A percentile compares a stretch with the other conserved stretches of the same genome.
These are phyloP conservation scores for Dreissena polymorpha DNA, from an alignment of 1,140 invertebrate genomes.

Conservation along the genomic window DNA sequence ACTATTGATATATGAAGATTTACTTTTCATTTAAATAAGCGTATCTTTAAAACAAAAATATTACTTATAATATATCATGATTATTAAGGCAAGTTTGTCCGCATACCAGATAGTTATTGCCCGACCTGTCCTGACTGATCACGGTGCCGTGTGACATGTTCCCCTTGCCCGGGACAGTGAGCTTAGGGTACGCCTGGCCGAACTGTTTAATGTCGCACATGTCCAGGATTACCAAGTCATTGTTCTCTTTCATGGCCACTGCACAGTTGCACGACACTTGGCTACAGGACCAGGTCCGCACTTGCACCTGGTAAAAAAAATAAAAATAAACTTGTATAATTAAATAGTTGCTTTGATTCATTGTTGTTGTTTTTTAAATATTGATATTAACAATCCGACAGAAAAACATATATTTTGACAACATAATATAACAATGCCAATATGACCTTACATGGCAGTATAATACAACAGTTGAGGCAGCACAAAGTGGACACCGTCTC, in stretches of 20 bases:
- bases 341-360: too few relatives aligned
- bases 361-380: too few relatives aligned
- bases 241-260: constrained; percentile 32
- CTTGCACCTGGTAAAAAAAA: constrained; percentile 17
- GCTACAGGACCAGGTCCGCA: constrained; percentile 14
- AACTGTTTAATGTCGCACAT: constrained; percentile 11
- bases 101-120: constrained; percentile 26
- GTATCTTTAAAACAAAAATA: neutral
- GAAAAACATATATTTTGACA: too few relatives aligned
- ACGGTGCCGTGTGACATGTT: constrained; percentile 13
- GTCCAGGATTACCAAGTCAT: constrained; percentile 43
- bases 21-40: neutral
- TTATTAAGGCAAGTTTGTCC: neutral
- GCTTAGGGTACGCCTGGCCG: constrained; percentile 5
- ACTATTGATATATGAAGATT: too few relatives aligned
- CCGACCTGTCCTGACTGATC: neutral
- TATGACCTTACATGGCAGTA: too few relatives aligned
- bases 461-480: too few relatives aligned
- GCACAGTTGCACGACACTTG: constrained; percentile 33
- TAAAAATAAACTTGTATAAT: too few relatives aligned
- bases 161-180: constrained; percentile 15
- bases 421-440: too few relatives aligned
- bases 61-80: too few relatives aligned
- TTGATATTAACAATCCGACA: too few relatives aligned
- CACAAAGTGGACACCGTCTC: too few relatives aligned